Percentiles rank a stretch among this genome's conserved stretches.
These are phyloP conservation scores for Hippopotamyrus pictus DNA, from an alignment of 2,797 vertebrate genomes.

Conservation along the genomic window DNA sequence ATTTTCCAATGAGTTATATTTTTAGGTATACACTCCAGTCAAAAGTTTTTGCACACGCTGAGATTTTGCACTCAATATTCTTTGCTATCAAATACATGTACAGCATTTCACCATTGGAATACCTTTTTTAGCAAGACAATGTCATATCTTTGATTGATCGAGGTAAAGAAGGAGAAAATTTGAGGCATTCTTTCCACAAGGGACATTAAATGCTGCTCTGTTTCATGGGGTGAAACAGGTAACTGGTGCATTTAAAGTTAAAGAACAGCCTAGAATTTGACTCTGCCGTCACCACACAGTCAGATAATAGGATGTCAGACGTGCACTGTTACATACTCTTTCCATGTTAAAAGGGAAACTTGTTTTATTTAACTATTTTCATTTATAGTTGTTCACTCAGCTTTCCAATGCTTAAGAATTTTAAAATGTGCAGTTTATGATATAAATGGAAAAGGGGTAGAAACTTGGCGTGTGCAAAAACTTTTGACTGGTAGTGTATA, in stretches of 20 bases:
- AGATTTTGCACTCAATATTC: neutral
- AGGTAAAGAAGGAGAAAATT: neutral
- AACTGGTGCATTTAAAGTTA: neutral
- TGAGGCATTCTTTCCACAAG: neutral
- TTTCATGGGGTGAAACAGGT: neutral
- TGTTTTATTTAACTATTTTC: neutral
- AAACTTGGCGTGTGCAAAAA: neutral
- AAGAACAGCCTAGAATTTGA: neutral
- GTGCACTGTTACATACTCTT: neutral
- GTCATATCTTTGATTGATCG: neutral
- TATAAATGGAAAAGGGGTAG: neutral
- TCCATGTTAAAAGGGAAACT: neutral
- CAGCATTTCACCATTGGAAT: neutral
- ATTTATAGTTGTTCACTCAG: neutral
- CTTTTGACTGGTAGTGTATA: neutral
- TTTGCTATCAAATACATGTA: neutral
- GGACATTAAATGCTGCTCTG: neutral
- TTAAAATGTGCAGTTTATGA: neutral
- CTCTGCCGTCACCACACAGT: neutral
- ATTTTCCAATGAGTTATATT: neutral
- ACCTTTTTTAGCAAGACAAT: neutral
- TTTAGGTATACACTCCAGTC: neutral
- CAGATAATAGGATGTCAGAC: neutral
- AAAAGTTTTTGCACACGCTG: neutral
- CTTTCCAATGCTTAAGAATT: neutral